Percentiles rank a stretch among this genome's conserved stretches.
Conservation (phyloP, 2,113 vertebrate genomes). For the Scartelaos histophorus region DNA sequence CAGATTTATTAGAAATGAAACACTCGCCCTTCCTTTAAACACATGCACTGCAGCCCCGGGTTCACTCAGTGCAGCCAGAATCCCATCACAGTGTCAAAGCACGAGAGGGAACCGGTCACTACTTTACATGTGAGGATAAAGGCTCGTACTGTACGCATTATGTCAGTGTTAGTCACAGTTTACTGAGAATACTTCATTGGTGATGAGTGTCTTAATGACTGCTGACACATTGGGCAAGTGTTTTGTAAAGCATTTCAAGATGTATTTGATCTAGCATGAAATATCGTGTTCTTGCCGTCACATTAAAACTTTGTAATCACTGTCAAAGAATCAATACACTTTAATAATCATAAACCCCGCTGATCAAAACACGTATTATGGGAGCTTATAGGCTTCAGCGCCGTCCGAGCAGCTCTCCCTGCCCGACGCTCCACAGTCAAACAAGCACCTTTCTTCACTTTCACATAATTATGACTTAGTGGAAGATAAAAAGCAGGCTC, state of each 20-base stretch:
- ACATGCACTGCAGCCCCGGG: slow-evolving; percentile 40
- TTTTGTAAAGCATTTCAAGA: slow-evolving; percentile 1
- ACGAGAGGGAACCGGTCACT: not conserved
- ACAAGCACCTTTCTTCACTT: slow-evolving; percentile 52
- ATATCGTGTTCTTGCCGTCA: not conserved
- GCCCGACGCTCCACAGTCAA: slow-evolving; percentile 44
- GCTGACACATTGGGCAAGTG: not conserved
- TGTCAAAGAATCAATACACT: not conserved
- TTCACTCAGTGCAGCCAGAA: slow-evolving; percentile 40
- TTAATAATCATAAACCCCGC: not conserved
- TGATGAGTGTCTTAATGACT: not conserved
- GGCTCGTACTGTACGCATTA: not conserved
- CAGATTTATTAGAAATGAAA: slow-evolving; percentile 59
- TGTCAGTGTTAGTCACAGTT: not conserved
- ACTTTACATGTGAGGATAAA: not conserved
- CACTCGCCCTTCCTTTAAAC: slow-evolving; percentile 52
- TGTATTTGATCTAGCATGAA: not conserved
- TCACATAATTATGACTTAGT: slow-evolving; percentile 45
- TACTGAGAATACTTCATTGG: not conserved
- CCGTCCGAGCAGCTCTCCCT: slow-evolving; percentile 35
- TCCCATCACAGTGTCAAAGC: not conserved
- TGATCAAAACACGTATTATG: not conserved
- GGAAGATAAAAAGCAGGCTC: slow-evolving; percentile 49
- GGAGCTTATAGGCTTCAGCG: slow-evolving; percentile 15
- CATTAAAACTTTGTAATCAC: not conserved